Evolutionary conservation across 2,888 invertebrate species (phyloP), one percentile per base, ranked within the genome.

Genomic region (Chromoteleia sp.): DNA sequence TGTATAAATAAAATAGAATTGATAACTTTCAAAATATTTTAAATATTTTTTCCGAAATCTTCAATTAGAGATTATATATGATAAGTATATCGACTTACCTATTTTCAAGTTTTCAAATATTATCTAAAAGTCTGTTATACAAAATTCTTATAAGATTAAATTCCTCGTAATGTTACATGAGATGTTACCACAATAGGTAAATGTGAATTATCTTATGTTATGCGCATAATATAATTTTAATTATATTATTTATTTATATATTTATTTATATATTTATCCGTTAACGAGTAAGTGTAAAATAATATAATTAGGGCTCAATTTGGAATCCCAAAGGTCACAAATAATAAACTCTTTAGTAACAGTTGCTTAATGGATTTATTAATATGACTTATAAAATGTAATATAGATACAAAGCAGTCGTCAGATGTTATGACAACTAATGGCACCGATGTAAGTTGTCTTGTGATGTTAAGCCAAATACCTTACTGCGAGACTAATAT

Each of bases 301-400:
- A 58, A 25, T 25, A 41, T 41, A 3, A 2, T 63, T 29, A 14
- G 48, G 48, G 48, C 33, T 45, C 17, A 14, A 7, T 17, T 5
- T 19, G 25, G 25, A 25, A 8, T n/a, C n/a, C n/a, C n/a, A 33
- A 10, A 54, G 43, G 45, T 30, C 14, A 25, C 19, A 25, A 74
- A 25, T 10, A 39, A 67, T 12, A 52, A 25, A 50, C 12, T 36
- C 17, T 2, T 19, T 14, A 15, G 7, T 70, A 78, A 74, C 63
- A 74, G 74, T 79, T 90, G 89, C 89, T 85, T 88, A 87, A 87
- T 88, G 83, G 85, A 84, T 91, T 89, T 90, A 90, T 90, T 87
- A 87, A 58, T 78, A 80, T 85, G 81, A 84, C 83, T 90, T 91
- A 90, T 85, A 90, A 91, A 91, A 91, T 88, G 83, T 88, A 86